Conservation (phyloP, 2,113 vertebrate species). For the Scolopax mira region DNA sequence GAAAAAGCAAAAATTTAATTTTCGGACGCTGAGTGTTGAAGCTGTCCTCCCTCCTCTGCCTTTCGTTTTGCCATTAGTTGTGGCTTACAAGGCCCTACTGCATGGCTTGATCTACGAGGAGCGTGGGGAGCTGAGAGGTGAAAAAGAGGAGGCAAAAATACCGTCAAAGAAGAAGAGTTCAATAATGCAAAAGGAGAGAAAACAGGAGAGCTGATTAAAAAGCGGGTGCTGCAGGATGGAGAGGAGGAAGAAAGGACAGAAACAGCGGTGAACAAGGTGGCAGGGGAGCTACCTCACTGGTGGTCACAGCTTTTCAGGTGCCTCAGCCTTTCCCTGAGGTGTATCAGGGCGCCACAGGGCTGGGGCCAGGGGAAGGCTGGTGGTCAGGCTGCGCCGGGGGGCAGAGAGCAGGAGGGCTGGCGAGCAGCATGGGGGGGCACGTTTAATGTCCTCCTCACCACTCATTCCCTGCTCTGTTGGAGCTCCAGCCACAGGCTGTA, state of each 20-base stretch:
- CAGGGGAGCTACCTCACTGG: not conserved
- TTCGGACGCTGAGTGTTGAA: not conserved
- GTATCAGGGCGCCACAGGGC: not conserved
- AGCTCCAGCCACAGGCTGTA: not conserved
- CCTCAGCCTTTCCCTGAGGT: not conserved
- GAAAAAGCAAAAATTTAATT: not conserved
- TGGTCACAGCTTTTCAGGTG: not conserved
- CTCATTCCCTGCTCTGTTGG: not conserved
- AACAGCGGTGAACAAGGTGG: fast-evolving
- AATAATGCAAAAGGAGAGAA: not conserved
- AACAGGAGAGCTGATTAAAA: not conserved
- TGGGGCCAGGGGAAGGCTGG: not conserved
- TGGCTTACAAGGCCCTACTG: not conserved
- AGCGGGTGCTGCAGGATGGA: fast-evolving
- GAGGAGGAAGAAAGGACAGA: not conserved
- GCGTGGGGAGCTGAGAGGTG: not conserved
- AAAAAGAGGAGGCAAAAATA: not conserved
- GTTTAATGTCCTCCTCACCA: not conserved
- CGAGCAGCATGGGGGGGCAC: fast-evolving
- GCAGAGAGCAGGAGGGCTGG: not conserved
- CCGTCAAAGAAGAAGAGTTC: not conserved
- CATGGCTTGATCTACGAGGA: not conserved
- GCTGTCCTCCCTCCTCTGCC: not conserved
- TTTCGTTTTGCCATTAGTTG: not conserved
- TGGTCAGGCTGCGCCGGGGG: not conserved